Evolutionary conservation across 2,888 invertebrate species (phyloP).

Genomic region (Trichacis sp.): DNA sequence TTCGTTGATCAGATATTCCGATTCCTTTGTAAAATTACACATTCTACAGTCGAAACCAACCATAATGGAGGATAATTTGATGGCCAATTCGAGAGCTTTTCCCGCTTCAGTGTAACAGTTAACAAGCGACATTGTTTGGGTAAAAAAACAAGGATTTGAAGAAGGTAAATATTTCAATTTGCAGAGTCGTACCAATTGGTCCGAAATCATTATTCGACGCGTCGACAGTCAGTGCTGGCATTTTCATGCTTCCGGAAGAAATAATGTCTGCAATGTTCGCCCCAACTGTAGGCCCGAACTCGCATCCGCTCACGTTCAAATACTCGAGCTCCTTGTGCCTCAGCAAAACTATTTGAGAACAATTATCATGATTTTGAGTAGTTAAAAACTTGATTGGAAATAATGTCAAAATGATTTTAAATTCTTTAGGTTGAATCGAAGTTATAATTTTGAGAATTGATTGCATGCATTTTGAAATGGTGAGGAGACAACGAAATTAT

Average conservation of each 20-base stretch:
- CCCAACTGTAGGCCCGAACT: constrained; percentile 50
- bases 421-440: no score
- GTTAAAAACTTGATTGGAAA: no score
- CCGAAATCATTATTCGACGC: constrained; percentile 60
- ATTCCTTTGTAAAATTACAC: constrained; percentile 59
- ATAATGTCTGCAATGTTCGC: constrained; percentile 53
- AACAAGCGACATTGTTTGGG: constrained; percentile 7
- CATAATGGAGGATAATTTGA: constrained; percentile 46
- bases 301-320: constrained; percentile 59
- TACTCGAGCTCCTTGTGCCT: constrained; percentile 49
- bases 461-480: no score
- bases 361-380: no score
- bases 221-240: constrained; percentile 46
- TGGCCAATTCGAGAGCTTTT: constrained; percentile 50
- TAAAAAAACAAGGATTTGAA: no score
- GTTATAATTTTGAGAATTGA: no score
- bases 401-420: no score
- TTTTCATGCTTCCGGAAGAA: constrained; percentile 46
- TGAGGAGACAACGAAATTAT: no score
- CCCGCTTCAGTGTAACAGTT: constrained; percentile 50
- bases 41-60: constrained; percentile 55
- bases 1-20: constrained; percentile 53
- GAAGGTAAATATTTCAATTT: constrained; percentile 1
- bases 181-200: constrained; percentile 45
- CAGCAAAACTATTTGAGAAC: constrained; percentile 55